A percentile compares a stretch with the other conserved stretches of the same genome.
Conservation (phyloP, 2,888 invertebrate genomes). For the Meiosimyza platycephala region DNA sequence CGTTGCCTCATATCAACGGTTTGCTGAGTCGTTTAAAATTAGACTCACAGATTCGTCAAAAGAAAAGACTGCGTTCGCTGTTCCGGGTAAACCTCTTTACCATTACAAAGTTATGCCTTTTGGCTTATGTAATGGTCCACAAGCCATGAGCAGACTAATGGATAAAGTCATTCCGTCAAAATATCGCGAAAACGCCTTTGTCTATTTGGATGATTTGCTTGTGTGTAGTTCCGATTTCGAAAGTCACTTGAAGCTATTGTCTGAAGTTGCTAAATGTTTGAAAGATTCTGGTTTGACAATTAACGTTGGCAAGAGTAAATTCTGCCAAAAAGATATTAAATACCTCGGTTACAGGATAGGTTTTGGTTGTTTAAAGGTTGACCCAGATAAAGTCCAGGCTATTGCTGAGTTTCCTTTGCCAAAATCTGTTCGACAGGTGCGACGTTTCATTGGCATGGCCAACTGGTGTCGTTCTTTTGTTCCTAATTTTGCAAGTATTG, state of each 20-base stretch:
- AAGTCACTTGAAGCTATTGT: not conserved
- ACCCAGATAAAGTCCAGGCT: constrained; percentile 18
- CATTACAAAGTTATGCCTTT: constrained; percentile 40
- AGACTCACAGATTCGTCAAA: not conserved
- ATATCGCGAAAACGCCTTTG: constrained; percentile 20
- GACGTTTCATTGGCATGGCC: constrained; percentile 28
- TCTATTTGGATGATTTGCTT: constrained; percentile 27
- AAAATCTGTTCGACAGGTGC: not conserved
- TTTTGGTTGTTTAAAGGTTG: constrained; percentile 10
- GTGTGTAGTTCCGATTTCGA: constrained; percentile 13
- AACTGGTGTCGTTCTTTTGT: constrained; percentile 26
- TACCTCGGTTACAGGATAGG: constrained; percentile 21
- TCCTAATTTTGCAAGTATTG: constrained; percentile 13
- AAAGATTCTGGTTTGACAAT: constrained; percentile 14
- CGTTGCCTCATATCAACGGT: too few relatives aligned
- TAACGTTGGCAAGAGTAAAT: constrained; percentile 19
- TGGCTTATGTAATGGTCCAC: constrained; percentile 33
- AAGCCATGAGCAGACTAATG: constrained; percentile 30
- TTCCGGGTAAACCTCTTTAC: constrained; percentile 41
- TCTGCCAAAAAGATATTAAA: constrained; percentile 17
- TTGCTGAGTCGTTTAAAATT: not conserved
- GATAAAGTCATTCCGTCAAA: constrained; percentile 24
- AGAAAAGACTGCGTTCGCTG: constrained; percentile 46
- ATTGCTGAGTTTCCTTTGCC: not conserved
- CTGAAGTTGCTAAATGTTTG: constrained; percentile 14